Percentiles rank a stretch among this genome's conserved stretches.
Conservation (phyloP, 92 coral and sea anemone species). For the Epizoanthus illoricatus region DNA sequence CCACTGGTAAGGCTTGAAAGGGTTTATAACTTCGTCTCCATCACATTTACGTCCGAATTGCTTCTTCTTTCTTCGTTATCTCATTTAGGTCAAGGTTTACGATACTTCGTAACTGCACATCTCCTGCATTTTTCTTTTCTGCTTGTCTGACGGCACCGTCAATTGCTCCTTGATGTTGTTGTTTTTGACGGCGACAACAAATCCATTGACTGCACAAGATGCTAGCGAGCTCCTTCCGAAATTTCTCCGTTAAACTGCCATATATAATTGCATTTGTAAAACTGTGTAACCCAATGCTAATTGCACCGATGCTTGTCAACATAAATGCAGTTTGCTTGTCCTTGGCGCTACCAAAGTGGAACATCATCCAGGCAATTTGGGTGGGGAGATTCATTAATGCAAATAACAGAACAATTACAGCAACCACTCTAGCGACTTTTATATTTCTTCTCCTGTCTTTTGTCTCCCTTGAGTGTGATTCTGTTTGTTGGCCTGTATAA, state of each 20-base stretch:
- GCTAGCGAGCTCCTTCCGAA: constrained; percentile 6
- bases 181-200: neutral
- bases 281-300: constrained; percentile 3
- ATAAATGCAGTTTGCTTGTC: neutral
- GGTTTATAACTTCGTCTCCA: too few relatives aligned
- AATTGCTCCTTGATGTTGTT: neutral
- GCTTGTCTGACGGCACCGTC: neutral
- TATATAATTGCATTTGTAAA: constrained; percentile 3
- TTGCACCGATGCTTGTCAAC: neutral
- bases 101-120: neutral
- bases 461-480: neutral
- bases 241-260: constrained; percentile 2
- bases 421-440: constrained; percentile 1
- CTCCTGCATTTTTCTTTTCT: neutral
- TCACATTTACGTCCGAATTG: too few relatives aligned
- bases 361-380: constrained; percentile 16
- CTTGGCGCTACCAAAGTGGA: neutral
- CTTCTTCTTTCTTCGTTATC: too few relatives aligned
- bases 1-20: too few relatives aligned
- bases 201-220: neutral
- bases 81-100: neutral
- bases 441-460: neutral
- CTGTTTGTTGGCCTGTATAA: neutral
- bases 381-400: neutral
- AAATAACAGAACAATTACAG: neutral